Conservation (phyloP, 1,140 invertebrate species). For the Euura saliciscinereae region DNA sequence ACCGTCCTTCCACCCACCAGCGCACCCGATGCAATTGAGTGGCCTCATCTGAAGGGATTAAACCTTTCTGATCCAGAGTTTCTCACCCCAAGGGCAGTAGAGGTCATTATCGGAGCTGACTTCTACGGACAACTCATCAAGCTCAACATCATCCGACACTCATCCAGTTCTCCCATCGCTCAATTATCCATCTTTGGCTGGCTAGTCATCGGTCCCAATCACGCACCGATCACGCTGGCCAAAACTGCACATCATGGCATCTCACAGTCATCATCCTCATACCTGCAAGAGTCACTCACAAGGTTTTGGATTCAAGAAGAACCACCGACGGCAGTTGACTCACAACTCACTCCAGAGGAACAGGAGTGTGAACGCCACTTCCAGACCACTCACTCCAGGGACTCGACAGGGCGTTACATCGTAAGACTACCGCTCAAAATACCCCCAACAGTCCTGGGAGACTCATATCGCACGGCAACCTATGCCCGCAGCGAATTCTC, state of each 20-base stretch:
- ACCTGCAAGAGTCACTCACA: neutral
- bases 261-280: neutral
- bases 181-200: neutral
- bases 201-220: neutral
- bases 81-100: slow-evolving; percentile 14
- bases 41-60: neutral
- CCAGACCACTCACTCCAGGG: slow-evolving; percentile 13
- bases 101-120: slow-evolving; percentile 29
- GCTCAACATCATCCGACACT: slow-evolving; percentile 18
- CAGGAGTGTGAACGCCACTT: slow-evolving; percentile 23
- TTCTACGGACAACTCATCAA: slow-evolving; percentile 20
- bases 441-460: slow-evolving; percentile 19
- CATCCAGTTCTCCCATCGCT: neutral
- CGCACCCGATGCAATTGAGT: neutral
- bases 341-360: slow-evolving; percentile 3
- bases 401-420: slow-evolving; percentile 14
- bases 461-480: slow-evolving; percentile 23
- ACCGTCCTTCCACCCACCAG: slow-evolving; percentile 13
- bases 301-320: slow-evolving; percentile 10
- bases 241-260: neutral
- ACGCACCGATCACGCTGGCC: neutral
- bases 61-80: neutral
- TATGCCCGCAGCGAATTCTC: slow-evolving; percentile 20
- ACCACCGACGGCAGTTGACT: neutral
- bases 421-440: slow-evolving; percentile 14